These are phyloP conservation scores for Sturmia bella DNA, from an alignment of 2,888 invertebrate genomes.

Conservation along the genomic window DNA sequence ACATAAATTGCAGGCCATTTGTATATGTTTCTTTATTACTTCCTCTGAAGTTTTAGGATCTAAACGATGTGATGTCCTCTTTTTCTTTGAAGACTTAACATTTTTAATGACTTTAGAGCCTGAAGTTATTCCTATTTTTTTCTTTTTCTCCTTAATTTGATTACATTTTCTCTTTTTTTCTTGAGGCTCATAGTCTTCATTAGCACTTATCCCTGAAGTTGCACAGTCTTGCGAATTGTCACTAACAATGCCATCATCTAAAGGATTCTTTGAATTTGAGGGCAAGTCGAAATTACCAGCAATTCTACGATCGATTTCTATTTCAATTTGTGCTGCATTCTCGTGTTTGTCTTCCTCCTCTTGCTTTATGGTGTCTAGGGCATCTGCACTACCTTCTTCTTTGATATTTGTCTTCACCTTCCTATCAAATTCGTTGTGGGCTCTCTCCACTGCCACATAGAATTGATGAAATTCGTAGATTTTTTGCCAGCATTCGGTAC, in stretches of 20 bases:
- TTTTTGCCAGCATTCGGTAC: conserved; percentile 78
- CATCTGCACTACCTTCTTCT: conserved; percentile 19
- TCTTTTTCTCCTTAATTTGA: conserved; percentile 15
- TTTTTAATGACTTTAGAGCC: background rate
- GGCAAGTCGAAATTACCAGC: background rate
- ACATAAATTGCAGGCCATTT: conserved; percentile 80
- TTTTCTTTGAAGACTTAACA: conserved; percentile 9
- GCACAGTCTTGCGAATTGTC: conserved; percentile 37
- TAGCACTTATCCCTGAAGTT: conserved; percentile 35
- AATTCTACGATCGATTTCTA: conserved; percentile 35
- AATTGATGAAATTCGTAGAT: conserved; percentile 79
- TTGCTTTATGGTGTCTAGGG: conserved; percentile 5
- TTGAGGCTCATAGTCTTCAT: conserved; percentile 11
- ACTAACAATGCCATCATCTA: conserved; percentile 41
- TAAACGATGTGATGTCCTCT: conserved; percentile 34
- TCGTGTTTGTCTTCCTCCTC: conserved; percentile 56
- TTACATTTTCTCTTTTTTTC: background rate
- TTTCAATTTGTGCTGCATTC: conserved; percentile 38
- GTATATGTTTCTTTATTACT: conserved; percentile 79
- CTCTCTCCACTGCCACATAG: conserved; percentile 77
- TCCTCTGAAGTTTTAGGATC: conserved; percentile 75
- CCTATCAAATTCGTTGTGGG: conserved; percentile 71
- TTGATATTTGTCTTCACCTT: conserved; percentile 35
- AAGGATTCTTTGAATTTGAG: conserved; percentile 43
- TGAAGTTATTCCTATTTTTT: background rate